These are phyloP conservation scores for Protonibea diacanthus DNA, from an alignment of 2,797 vertebrate genomes.

Conservation along the genomic window DNA sequence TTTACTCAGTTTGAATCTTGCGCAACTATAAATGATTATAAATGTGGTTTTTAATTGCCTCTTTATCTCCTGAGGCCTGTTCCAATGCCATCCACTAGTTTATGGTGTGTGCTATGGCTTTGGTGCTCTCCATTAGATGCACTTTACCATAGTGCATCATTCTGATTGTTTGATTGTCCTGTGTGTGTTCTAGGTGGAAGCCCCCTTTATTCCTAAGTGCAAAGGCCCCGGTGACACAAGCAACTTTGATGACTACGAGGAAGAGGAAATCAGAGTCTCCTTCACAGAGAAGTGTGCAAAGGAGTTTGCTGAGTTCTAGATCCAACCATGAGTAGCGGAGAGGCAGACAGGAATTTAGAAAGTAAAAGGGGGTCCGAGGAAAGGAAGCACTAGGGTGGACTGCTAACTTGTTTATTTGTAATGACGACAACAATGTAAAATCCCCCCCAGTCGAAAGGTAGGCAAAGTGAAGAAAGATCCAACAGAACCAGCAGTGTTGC, in stretches of 20 bases:
- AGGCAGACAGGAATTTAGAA: constrained; percentile 73
- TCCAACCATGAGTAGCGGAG: constrained; percentile 73
- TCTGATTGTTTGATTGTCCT: constrained; percentile 17
- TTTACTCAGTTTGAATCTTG: neutral
- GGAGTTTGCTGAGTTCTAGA: constrained; percentile 96
- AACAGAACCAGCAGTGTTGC: constrained; percentile 89
- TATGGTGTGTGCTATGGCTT: neutral
- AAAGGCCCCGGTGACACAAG: constrained; percentile 96
- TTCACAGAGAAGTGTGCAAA: constrained; percentile 95
- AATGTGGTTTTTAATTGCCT: constrained; percentile 24
- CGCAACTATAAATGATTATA: neutral
- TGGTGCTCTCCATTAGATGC: neutral
- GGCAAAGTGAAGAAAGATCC: constrained; percentile 78
- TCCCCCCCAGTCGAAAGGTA: constrained; percentile 63
- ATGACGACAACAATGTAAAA: constrained; percentile 81
- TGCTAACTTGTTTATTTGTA: constrained; percentile 84
- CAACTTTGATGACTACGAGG: constrained; percentile 97
- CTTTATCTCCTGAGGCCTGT: neutral
- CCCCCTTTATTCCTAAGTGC: constrained; percentile 97
- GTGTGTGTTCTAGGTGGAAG: constrained; percentile 88
- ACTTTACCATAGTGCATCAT: neutral
- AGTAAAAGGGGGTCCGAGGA: constrained; percentile 67
- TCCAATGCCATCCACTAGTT: neutral
- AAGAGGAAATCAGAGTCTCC: constrained; percentile 95
- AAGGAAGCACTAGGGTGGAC: constrained; percentile 78